These are phyloP conservation scores for Eupithecia subfuscata DNA, from an alignment of 2,888 invertebrate genomes.

Conservation along the genomic window DNA sequence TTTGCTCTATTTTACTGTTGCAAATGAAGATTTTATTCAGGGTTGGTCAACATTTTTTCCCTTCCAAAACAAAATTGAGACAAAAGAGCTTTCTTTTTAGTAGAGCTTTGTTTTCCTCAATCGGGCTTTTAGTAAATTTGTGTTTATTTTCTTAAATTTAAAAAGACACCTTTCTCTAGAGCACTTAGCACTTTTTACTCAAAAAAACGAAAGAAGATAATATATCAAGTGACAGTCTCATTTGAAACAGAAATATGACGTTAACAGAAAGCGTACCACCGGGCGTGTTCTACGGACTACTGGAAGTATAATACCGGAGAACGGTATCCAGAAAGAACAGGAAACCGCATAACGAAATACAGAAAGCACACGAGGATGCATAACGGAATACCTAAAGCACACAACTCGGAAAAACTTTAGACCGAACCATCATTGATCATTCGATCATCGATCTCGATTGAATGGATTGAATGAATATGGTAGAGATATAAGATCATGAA, in stretches of 20 bases:
- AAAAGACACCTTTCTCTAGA: constrained; percentile 1
- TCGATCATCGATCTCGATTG: no score
- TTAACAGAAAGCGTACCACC: not conserved
- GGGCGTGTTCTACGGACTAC: not conserved
- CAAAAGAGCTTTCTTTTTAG: constrained; percentile 24
- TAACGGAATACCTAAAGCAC: no score
- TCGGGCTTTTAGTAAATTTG: constrained; percentile 26
- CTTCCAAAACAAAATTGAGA: constrained; percentile 26
- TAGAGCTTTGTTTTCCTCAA: constrained; percentile 32
- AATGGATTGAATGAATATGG: no score
- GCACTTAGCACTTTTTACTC: not conserved
- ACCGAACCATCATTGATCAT: no score
- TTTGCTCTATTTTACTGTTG: constrained; percentile 26
- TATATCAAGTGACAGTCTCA: not conserved
- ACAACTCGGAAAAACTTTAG: no score
- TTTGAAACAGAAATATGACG: not conserved
- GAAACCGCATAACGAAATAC: no score
- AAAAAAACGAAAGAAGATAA: not conserved
- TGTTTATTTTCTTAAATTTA: constrained; percentile 19
- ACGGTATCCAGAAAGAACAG: no score
- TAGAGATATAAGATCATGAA: no score
- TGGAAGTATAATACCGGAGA: no score
- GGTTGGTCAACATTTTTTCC: constrained; percentile 24
- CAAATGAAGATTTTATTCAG: constrained; percentile 30
- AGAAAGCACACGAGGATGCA: no score